Percentiles rank a stretch among this genome's conserved stretches.
phyloP scores from a whole-genome alignment of 2,113 vertebrate genomes.

The Machaerirhynchus nigripectus region DNA sequence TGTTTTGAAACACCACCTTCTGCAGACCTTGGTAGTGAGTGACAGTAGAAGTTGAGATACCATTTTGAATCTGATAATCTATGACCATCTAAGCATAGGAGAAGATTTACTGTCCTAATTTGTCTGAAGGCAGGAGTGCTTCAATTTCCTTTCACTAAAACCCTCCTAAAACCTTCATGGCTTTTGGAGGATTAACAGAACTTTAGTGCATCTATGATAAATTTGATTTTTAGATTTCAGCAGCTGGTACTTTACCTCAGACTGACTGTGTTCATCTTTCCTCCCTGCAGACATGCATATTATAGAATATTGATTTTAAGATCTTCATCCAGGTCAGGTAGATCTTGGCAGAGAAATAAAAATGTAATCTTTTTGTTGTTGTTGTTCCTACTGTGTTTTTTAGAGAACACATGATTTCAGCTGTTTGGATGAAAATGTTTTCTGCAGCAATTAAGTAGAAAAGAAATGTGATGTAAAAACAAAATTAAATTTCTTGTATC shows the following conservation, averaged over 20 bases:
- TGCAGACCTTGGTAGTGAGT: background rate
- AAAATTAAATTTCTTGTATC: background rate
- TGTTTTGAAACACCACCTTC: background rate
- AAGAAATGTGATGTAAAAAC: background rate
- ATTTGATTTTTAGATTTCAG: conserved; percentile 47
- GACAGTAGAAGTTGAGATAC: background rate
- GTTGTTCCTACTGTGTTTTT: background rate
- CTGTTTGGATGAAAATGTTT: background rate
- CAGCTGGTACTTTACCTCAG: background rate
- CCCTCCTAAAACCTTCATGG: background rate
- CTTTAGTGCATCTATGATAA: conserved; percentile 6
- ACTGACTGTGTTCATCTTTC: background rate
- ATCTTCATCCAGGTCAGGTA: background rate
- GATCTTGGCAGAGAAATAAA: background rate
- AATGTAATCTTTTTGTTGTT: background rate
- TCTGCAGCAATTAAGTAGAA: background rate
- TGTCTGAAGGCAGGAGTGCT: conserved; percentile 24
- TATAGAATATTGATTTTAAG: conserved; percentile 16
- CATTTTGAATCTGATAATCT: background rate
- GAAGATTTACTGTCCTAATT: background rate
- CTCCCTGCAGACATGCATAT: background rate
- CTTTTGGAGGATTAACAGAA: conserved; percentile 56
- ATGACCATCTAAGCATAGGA: background rate
- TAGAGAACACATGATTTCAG: background rate
- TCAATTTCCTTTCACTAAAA: conserved; percentile 29